Evolutionary conservation across 1,140 invertebrate genomes (phyloP), one percentile per base, ranked within the genome.

Genomic region (Paraescarpia echinospica): DNA sequence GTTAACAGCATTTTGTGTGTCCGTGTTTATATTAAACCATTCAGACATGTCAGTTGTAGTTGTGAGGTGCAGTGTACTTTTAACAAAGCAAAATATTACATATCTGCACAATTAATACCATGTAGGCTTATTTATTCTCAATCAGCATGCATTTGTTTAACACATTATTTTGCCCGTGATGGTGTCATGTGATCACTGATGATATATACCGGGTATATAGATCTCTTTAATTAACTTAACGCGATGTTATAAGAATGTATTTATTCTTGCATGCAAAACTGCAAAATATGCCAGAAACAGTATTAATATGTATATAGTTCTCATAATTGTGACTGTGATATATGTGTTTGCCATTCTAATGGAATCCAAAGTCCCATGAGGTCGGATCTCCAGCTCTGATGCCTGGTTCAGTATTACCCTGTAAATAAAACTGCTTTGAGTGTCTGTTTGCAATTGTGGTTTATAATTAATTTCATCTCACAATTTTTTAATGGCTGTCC

Each of bases 321-420:
- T 27, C 9, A 77, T 27, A 77, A 18, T 2, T 77, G 27, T 41
- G 59, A 77, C 59, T 77, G 59, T 77, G 59, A 77, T 77, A 77
- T 27, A 31, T 77, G 59, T 77, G 59, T 77, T 77, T 77, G 59
- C 27, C 59, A 77, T 77, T 77, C 14, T 27, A 77, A 77, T 77
- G 59, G 59, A 77, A 77, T 77, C 59, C 59, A 77, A 31, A 27
- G 41, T 27, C 59, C 8, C 59, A 22, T 77, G 59, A 27, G 59
- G 22, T 27, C 22, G 59, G 59, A 77, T 77, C 59, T 77, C 59
- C 59, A 77, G 27, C 59, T 77, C 59, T 77, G 27, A 27, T 77
- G 59, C 59, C 59, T 77, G 59, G 59, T 77, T 77, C 59, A 77
- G 59, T 77, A 77, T 77, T 77, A 77, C 59, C 59, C 59, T 77